Evolutionary conservation across 1,140 invertebrate genomes (phyloP), one percentile per base, ranked within the genome.

Genomic region (Drosophila nikananu): DNA sequence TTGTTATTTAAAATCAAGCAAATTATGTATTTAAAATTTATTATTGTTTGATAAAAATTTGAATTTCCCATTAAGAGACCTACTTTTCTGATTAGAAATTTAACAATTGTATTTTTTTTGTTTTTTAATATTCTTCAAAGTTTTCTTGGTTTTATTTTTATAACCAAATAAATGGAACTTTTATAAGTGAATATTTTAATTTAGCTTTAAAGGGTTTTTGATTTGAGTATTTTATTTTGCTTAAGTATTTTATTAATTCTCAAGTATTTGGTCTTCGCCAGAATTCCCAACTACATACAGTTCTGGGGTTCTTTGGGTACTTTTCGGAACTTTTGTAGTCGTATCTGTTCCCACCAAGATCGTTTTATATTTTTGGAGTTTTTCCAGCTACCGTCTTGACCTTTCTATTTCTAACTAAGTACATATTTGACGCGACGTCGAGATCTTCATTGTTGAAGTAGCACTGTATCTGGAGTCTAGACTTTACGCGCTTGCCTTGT

Each of bases 401-500:
- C 54, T 39, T 23, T 17, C 5, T 57, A 25, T 25, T 23, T 39
- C 2, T 3, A 9, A 10, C 17, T 27, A 27, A 7, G 27, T 13
- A n/a, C n/a, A n/a, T n/a, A 3, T 37, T 37, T 23, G 5, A 55
- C 32, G 9, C 5, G 9, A 17, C 32, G 3, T 7, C 15, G 1
- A 19, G 32, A 55, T 17, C 54, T 39, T 57, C 9, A 9, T 25
- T 25, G 15, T 21, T 27, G 32, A 58, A 39, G 61, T 63, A 44
- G 2, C 35, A 30, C 13, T 54, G 51, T 42, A 46, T n/a, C 21
- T 39, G n/a, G 54, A 23, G 12, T 32, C 19, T 49, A 49, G 48
- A 49, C 23, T 49, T 30, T 7, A 5, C 32, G 21, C 21, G 54
- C 54, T 25, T 39, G 54, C 54, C 51, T 61, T 42, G 39, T 82